These are phyloP conservation scores for Beroe forskalii DNA, from an alignment of 37 sponge, comb jelly and placozoan genomes.

Conservation along the genomic window DNA sequence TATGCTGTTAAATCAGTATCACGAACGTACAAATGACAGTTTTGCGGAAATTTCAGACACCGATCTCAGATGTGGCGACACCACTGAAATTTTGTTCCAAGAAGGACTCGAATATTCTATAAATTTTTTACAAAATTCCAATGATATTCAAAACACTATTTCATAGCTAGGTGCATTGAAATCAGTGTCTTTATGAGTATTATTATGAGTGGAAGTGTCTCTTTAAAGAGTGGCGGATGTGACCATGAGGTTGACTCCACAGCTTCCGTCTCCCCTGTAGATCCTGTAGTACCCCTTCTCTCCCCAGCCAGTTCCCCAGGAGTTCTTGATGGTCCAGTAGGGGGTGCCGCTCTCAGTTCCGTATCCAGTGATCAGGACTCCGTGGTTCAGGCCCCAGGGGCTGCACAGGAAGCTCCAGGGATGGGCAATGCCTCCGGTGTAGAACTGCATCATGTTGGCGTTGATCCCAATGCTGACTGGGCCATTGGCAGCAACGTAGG, in stretches of 20 bases:
- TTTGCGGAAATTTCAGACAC: too few relatives aligned
- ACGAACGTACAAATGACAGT: too few relatives aligned
- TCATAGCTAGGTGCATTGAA: too few relatives aligned
- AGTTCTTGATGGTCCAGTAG: constrained; percentile 76
- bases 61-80: too few relatives aligned
- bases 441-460: constrained; percentile 65
- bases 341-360: constrained; percentile 62
- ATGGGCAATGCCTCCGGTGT: constrained; percentile 43
- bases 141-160: too few relatives aligned
- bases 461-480: constrained; percentile 67
- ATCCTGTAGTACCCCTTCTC: constrained; percentile 65
- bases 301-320: constrained; percentile 53
- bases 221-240: constrained; percentile 51
- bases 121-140: too few relatives aligned
- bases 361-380: constrained; percentile 36
- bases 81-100: too few relatives aligned
- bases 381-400: constrained; percentile 39
- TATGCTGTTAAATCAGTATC: too few relatives aligned
- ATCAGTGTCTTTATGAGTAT: too few relatives aligned
- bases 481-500: constrained; percentile 29
- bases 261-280: constrained; percentile 41
- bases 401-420: constrained; percentile 5
- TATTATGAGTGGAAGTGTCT: too few relatives aligned
- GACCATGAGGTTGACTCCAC: constrained; percentile 57
- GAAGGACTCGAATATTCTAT: too few relatives aligned